Base-by-base conservation (phyloP, 2,797 vertebrate species). In the Threskiornis aethiopicus region DNA sequence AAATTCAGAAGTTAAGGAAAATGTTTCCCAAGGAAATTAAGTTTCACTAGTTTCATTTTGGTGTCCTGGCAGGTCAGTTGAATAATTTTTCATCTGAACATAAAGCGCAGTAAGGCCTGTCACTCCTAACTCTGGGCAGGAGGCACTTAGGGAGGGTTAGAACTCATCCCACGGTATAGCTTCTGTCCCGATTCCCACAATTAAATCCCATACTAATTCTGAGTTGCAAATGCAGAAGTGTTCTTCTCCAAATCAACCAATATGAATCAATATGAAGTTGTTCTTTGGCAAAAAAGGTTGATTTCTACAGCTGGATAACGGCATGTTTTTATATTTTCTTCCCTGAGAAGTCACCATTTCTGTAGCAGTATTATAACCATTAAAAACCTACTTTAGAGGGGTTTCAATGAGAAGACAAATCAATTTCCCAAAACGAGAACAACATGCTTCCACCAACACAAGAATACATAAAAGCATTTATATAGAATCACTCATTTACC, bases 91-190 rank as follows among this genome's bases (percentile, higher is more conserved):
- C 5, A 35, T 20, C 5, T 61, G 41, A 41, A 59, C 0, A 0
- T 4, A 6, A 29, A 55, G 59, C 3, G 1, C 21, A 35, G 6
- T 0, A 7, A 66, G 22, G 18, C 4, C 1, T 1, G 3, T 0
- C 10, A 31, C 66, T 21, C 42, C 86, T 10, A 11, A 11, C 1
- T 1, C 10, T 0, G 28, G 58, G 51, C 82, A 93, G 72, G 26
- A 72, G 41, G 61, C 70, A 28, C 64, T 20, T 8, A 2, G 37
- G 51, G 62, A 67, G 29, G 39, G 44, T 17, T 1, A 13, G 41
- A 57, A 26, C 51, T 15, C 52, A n/a, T 12, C n/a, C 84, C 69
- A 67, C 4, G 2, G 71, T 14, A n/a, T 0, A 59, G 57, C 22
- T 52, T 12, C 47, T n/a, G 5, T 6, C 46, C 15, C 2, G 1